Base-by-base conservation (phyloP, 2,888 invertebrate species). In the Eristalis arbustorum region DNA sequence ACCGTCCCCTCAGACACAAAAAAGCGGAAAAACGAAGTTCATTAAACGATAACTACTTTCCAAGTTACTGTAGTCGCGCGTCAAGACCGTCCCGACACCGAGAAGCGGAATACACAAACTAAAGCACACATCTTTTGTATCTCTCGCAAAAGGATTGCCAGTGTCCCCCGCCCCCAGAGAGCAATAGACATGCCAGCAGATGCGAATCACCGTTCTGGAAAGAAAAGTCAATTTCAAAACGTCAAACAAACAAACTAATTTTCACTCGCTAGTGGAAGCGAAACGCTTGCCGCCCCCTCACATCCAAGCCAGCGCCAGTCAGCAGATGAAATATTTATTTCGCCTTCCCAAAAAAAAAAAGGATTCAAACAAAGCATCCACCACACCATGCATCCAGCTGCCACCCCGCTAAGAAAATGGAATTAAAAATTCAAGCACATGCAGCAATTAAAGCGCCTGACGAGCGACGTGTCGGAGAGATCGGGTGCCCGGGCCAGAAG, bases 361-460 rank as follows among this genome's bases (percentile, higher is more conserved):
- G 37, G 61, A 71, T 57, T 57, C 23, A n/a, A 5, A 59, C 22
- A 64, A 25, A 37, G 25, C 25, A 23, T 25, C 59, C 59, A 49
- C 49, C 49, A 49, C 31, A 31, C 31, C 31, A 31, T 31, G 31
- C 25, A 25, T 1, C 18, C 49, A 13, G 11, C 49, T 8, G 18
- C 22, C n/a, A n/a, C n/a, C 13, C 25, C 1, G 40, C 84, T 85
- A 31, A 74, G 82, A 78, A 85, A 85, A 85, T 82, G 74, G 66
- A 85, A 85, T 85, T 85, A 82, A 85, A 85, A 85, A 82, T 85
- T 81, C 85, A 85, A 82, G 82, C 77, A 78, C 85, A 85, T 62
- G 85, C 77, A 85, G 77, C 85, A 85, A 85, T 85, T 85, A 85
- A 82, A 85, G 69, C 77, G 73, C 40, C 75, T 72, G 73, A 81